A percentile compares a stretch with the other conserved stretches of the same genome.
These are phyloP conservation scores for Cinclus mexicanus DNA, from an alignment of 2,113 vertebrate species.

Conservation along the genomic window DNA sequence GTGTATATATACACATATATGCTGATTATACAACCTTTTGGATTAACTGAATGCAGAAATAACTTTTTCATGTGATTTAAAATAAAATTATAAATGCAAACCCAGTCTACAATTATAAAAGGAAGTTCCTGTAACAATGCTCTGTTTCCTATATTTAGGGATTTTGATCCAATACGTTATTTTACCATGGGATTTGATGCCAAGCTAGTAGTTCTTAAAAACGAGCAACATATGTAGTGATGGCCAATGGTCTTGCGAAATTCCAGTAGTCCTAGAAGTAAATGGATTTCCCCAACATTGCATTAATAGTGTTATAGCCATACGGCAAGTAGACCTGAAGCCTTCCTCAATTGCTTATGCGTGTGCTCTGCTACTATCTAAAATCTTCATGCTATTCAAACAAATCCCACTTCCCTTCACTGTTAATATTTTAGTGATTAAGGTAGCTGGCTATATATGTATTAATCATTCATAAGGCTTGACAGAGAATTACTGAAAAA, in stretches of 20 bases:
- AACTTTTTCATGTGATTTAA: background rate
- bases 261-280: background rate
- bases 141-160: background rate
- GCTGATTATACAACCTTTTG: background rate
- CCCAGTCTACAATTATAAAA: background rate
- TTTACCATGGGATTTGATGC: background rate
- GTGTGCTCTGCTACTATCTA: background rate
- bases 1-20: background rate
- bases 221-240: background rate
- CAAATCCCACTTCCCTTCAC: background rate
- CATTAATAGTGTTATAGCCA: background rate
- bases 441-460: background rate
- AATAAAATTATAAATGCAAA: background rate
- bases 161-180: background rate
- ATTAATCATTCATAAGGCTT: background rate
- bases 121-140: background rate
- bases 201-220: background rate
- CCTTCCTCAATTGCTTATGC: accelerated
- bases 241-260: background rate
- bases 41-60: background rate
- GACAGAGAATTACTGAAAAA: background rate
- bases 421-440: background rate
- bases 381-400: background rate
- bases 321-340: background rate
- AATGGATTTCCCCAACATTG: background rate